phyloP scores from a whole-genome alignment of 2,113 vertebrate genomes.

The Microtus ochrogaster region DNA sequence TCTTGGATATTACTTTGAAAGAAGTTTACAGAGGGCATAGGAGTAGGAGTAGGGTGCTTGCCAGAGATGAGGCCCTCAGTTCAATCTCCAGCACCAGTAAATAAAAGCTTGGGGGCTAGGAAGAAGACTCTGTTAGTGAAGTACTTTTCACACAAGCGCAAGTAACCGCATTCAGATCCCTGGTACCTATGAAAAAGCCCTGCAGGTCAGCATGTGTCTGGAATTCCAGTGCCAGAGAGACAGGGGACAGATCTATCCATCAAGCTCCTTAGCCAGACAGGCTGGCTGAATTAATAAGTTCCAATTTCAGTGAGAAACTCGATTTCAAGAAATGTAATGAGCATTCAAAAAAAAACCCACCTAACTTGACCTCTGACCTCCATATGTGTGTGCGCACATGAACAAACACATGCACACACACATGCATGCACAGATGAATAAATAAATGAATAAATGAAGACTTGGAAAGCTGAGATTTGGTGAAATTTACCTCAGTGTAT shows the following conservation, averaged over 20 bases:
- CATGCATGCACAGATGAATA: neutral
- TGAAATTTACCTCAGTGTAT: neutral
- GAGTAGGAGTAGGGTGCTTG: neutral
- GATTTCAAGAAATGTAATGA: neutral
- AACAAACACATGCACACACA: neutral
- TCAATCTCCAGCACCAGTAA: neutral
- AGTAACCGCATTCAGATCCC: neutral
- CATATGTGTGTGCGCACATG: neutral
- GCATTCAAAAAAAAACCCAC: neutral
- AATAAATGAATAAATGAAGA: neutral
- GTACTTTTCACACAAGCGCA: neutral
- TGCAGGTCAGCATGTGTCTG: neutral
- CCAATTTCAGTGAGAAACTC: neutral
- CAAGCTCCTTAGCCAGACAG: neutral
- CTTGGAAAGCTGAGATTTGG: neutral
- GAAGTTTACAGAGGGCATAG: neutral
- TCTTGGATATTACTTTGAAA: slow-evolving; percentile 41
- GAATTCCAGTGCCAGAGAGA: no score
- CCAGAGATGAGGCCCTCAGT: neutral
- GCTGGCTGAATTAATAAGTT: neutral
- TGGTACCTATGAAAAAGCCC: neutral
- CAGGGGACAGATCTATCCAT: neutral
- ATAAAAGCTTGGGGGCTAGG: neutral
- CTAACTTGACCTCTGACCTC: neutral
- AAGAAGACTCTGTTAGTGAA: neutral